Percentiles rank a stretch among this genome's conserved stretches.
These are phyloP conservation scores for Clepsis dumicolana DNA, from an alignment of 2,888 invertebrate species.

Conservation along the genomic window DNA sequence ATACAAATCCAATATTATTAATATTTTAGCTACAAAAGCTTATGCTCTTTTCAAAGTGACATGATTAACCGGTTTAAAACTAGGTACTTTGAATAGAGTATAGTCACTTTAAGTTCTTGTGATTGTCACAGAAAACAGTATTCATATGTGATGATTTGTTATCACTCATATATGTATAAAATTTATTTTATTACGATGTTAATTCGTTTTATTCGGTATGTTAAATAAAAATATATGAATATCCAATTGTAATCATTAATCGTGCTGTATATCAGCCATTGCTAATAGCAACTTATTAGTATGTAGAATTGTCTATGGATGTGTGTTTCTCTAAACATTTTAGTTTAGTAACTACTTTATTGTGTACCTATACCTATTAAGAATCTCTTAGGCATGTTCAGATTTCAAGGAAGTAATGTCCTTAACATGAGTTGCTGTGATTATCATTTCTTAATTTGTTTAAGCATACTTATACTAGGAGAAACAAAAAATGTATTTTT, in stretches of 20 bases:
- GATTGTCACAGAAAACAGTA: slow-evolving; percentile 49
- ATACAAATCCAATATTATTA: slow-evolving; percentile 29
- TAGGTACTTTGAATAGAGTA: background rate
- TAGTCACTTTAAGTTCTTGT: slow-evolving; percentile 27
- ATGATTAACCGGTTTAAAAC: background rate
- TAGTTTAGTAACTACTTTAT: slow-evolving; percentile 7
- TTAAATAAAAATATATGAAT: background rate
- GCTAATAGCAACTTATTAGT: background rate
- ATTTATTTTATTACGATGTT: slow-evolving; percentile 37
- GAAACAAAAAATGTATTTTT: slow-evolving; percentile 66
- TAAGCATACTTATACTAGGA: slow-evolving; percentile 50
- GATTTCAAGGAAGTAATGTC: slow-evolving; percentile 55
- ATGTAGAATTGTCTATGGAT: background rate
- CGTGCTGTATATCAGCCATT: slow-evolving; percentile 7
- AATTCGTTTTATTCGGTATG: slow-evolving; percentile 28
- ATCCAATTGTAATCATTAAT: background rate
- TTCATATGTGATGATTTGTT: slow-evolving; percentile 52
- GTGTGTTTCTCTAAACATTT: background rate
- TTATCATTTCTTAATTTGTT: slow-evolving; percentile 46
- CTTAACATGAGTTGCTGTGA: slow-evolving; percentile 59
- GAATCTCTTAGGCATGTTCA: slow-evolving; percentile 26
- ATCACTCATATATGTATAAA: slow-evolving; percentile 39
- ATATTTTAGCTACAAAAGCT: slow-evolving; percentile 39
- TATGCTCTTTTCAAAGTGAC: background rate
- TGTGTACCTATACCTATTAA: background rate